Evolutionary conservation across 2,113 vertebrate genomes (phyloP).

Genomic region (Eupsittula cactorum): DNA sequence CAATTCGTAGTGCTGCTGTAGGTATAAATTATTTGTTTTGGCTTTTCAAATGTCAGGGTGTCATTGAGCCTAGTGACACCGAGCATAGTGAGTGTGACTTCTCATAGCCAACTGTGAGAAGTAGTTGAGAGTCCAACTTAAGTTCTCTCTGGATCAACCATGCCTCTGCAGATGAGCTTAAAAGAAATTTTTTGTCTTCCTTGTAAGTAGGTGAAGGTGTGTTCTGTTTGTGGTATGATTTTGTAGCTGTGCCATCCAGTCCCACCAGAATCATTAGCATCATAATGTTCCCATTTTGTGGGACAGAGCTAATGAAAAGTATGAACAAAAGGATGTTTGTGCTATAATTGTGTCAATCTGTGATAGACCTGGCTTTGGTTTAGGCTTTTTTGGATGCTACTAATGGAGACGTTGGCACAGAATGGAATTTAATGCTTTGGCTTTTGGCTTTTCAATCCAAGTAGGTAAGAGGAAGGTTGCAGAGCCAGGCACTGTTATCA

Average conservation of each 20-base stretch:
- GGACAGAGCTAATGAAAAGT: background rate
- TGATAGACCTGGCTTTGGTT: background rate
- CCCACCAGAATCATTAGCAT: background rate
- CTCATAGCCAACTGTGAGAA: background rate
- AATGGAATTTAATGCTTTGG: background rate
- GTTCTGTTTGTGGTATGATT: background rate
- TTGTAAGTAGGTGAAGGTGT: background rate
- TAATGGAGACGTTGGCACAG: background rate
- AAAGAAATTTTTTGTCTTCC: background rate
- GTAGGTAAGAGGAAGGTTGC: background rate
- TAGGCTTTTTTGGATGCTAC: background rate
- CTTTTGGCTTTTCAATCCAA: background rate
- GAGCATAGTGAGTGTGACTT: background rate
- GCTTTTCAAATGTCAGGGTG: background rate
- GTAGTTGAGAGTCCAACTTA: background rate
- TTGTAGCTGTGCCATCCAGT: background rate
- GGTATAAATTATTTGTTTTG: background rate
- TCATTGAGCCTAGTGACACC: background rate
- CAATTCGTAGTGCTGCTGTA: background rate
- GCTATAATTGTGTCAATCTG: background rate
- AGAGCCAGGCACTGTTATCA: background rate
- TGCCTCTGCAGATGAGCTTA: background rate
- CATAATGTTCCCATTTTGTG: background rate
- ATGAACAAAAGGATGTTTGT: background rate
- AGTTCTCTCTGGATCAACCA: background rate